Base-by-base conservation (phyloP, 2,113 vertebrate genomes). In the Brachypteracias leptosomus region DNA sequence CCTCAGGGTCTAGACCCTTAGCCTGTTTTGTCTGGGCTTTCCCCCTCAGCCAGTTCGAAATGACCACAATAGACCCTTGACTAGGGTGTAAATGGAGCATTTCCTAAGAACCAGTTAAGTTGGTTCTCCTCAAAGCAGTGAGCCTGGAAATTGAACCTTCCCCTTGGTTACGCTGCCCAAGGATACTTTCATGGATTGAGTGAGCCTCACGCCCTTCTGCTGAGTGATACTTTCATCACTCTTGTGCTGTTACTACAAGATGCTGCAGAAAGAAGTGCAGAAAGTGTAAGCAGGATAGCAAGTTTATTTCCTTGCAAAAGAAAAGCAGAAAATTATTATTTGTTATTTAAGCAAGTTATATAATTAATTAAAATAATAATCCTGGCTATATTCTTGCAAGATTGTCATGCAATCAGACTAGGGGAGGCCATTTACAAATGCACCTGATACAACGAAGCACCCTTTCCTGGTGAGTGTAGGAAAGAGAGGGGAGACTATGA, bases 371-470 rank as follows among this genome's bases (percentile, higher is more conserved):
- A 67, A 83, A 47, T 44, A 36, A 15, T 25, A 28, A 4, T 71
- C 17, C 16, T 62, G 7, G 7, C 16, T 14, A n/a, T 42, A 40
- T 42, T 44, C 29, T 71, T 82, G 28, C 3, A 58, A 42, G 24
- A 11, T 7, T 67, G 28, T 2, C 22, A 13, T 46, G 13, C 25
- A 62, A 29, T 7, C 2, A 35, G 17, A 44, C 9, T 57, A 49
- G 52, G 6, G 10, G 3, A 49, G 25, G 17, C 3, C 16, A 51
- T 57, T 80, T 42, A 22, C 42, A 61, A 51, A 61, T 38, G 52
- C 5, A 28, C 33, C 6, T 51, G 18, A 33, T 54, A 33, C 3
- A 42, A 4, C 2, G 8, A 21, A 61, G 6, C 0, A 3, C 5
- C 8, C 7, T 72, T 38, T 72, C 67, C 24, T 67, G 16, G 7